A percentile compares a stretch with the other conserved stretches of the same genome.
Evolutionary conservation across 2,888 invertebrate genomes (phyloP).

Genomic region (Napeogenes sylphis): DNA sequence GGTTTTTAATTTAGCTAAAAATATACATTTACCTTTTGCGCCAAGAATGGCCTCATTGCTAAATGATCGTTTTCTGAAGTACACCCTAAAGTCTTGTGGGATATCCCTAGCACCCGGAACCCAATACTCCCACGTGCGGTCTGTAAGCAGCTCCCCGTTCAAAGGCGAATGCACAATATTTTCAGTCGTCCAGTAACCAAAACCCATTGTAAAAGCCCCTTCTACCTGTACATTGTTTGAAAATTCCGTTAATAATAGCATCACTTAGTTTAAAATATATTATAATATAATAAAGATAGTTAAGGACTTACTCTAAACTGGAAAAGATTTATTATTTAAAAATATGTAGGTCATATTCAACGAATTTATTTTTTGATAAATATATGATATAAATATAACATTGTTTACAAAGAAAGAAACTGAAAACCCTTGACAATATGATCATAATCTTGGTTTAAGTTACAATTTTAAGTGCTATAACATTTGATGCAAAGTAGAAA

Average conservation of each 20-base stretch:
- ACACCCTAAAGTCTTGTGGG: conserved; percentile 83
- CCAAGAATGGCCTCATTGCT: conserved; percentile 23
- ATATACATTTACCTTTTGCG: conserved; percentile 27
- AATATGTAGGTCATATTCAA: not conserved
- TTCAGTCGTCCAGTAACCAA: conserved; percentile 86
- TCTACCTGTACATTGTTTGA: conserved; percentile 64
- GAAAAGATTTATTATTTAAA: not conserved
- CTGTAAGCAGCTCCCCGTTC: conserved; percentile 82
- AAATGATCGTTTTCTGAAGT: conserved; percentile 74
- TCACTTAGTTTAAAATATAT: no score
- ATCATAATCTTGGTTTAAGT: no score
- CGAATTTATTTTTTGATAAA: no score
- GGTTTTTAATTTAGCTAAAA: no score
- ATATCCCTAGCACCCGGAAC: conserved; percentile 86
- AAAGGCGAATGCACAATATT: conserved; percentile 79
- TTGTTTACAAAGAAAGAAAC: no score
- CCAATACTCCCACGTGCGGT: conserved; percentile 88
- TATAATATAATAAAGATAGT: no score
- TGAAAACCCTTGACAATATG: no score
- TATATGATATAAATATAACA: no score
- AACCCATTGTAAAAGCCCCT: conserved; percentile 86
- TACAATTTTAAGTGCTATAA: no score
- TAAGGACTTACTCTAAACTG: no score
- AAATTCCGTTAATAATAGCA: no score
- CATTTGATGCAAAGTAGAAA: no score